Evolutionary conservation across 2,797 vertebrate genomes (phyloP).

Genomic region (Gymnothorax reevesii): DNA sequence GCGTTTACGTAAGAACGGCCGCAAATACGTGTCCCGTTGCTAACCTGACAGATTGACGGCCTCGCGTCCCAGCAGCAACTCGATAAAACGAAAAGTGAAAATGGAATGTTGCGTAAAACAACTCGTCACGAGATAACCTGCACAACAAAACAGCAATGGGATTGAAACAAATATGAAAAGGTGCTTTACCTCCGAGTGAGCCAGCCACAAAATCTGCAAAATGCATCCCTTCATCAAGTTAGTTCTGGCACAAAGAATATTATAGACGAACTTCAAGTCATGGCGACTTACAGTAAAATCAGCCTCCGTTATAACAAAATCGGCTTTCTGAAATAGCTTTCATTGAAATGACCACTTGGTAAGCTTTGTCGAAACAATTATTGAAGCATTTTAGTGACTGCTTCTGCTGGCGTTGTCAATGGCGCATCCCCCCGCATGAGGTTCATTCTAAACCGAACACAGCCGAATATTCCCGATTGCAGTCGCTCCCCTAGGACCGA

Average conservation of each 20-base stretch:
- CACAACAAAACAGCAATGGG: neutral
- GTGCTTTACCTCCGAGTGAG: conserved; percentile 61
- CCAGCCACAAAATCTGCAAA: conserved; percentile 66
- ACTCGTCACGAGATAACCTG: neutral
- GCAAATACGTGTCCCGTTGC: neutral
- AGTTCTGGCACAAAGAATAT: conserved; percentile 7
- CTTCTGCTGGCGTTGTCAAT: neutral
- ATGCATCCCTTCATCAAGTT: conserved; percentile 43
- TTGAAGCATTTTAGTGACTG: neutral
- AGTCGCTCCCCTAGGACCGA: neutral
- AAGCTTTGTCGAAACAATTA: neutral
- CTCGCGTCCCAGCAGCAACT: neutral
- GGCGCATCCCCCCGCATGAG: conserved; percentile 10
- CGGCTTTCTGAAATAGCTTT: neutral
- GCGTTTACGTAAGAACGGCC: too few species aligned
- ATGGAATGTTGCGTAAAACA: neutral
- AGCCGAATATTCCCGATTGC: conserved; percentile 24
- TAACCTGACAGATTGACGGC: neutral
- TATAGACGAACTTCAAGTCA: conserved; percentile 7
- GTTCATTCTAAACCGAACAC: neutral
- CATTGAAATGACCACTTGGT: neutral
- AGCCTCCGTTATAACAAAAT: neutral
- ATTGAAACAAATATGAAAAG: neutral
- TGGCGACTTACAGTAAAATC: neutral
- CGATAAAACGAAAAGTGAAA: neutral